Conservation (phyloP, 2,113 vertebrate species). For the Atherinomorus stipes region DNA sequence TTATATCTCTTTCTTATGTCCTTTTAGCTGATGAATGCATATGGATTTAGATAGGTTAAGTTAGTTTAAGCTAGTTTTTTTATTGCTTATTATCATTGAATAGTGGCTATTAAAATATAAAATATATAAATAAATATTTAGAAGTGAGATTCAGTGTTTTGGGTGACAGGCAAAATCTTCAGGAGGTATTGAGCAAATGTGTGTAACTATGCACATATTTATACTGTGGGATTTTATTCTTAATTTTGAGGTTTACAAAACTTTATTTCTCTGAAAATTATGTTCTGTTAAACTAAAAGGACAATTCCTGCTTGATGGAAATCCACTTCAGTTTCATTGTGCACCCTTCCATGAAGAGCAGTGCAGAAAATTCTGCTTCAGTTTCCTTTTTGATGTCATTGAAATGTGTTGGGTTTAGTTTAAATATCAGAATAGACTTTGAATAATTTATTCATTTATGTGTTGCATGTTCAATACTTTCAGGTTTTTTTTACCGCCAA, state of each 20-base stretch:
- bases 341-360: neutral
- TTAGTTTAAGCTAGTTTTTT: too few species aligned
- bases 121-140: too few species aligned
- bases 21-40: constrained; percentile 13
- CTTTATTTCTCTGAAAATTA: neutral
- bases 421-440: constrained; percentile 26
- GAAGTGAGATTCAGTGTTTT: constrained; percentile 9
- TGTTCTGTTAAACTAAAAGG: neutral
- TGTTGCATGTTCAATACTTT: constrained; percentile 1
- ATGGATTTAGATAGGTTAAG: too few species aligned
- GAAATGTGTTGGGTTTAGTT: constrained; percentile 10
- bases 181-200: neutral
- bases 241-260: too few species aligned
- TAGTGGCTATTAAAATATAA: too few species aligned
- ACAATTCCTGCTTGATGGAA: neutral
- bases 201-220: too few species aligned
- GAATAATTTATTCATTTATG: constrained; percentile 17
- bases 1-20: neutral
- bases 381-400: neutral
- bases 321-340: neutral
- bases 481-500: constrained; percentile 6
- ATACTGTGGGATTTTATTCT: too few species aligned
- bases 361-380: neutral
- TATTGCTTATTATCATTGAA: too few species aligned
- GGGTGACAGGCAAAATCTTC: constrained; percentile 28